Evolutionary conservation across 2,797 vertebrate species (phyloP), one percentile per base, ranked within the genome.

Genomic region (Acrossocheilus fasciatus): DNA sequence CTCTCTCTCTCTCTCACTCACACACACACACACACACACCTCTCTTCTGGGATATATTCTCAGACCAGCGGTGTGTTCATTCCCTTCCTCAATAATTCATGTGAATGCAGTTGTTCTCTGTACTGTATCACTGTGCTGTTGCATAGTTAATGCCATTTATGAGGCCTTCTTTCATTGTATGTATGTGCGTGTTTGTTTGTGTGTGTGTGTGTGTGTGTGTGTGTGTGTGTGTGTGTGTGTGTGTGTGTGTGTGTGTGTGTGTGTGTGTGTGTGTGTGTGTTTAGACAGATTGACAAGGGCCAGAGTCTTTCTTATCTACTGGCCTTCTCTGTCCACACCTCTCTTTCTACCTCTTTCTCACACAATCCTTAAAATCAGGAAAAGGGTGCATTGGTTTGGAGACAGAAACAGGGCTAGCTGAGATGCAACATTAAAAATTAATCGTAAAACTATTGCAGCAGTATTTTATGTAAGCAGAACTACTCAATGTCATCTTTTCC

Each of bases 361-460:
- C 45, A 87, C 57, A 78, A 66, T 57, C 47, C 64, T 78, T 26
- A 80, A 45, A 85, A 82, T n/a, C 20, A 54, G 69, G 15, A 43
- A 66, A 70, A 88, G 83, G 36, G 74, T 75, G 45, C 93, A 91
- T 92, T 84, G 84, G 88, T 89, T 92, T 80, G n/a, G 69, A 87
- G 36, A 84, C 91, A 94, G 91, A 92, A 93, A 93, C 92, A 91
- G 94, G 94, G 93, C 94, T 93, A 94, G 94, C 88, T 88, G 94
- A 93, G 93, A 90, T 77, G 92, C 89, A 91, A 88, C 94, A 96
- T 97, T 95, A 96, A 97, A 96, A 96, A 97, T 96, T 95, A 93
- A 96, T 96, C 92, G 87, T 91, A 93, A 93, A 94, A 93, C 93
- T 93, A 96, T 96, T 95, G 94, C 94, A 86, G 94, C 92, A 92